Evolutionary conservation across 2,888 invertebrate genomes (phyloP).

Genomic region (Fissipunctia ypsillon): DNA sequence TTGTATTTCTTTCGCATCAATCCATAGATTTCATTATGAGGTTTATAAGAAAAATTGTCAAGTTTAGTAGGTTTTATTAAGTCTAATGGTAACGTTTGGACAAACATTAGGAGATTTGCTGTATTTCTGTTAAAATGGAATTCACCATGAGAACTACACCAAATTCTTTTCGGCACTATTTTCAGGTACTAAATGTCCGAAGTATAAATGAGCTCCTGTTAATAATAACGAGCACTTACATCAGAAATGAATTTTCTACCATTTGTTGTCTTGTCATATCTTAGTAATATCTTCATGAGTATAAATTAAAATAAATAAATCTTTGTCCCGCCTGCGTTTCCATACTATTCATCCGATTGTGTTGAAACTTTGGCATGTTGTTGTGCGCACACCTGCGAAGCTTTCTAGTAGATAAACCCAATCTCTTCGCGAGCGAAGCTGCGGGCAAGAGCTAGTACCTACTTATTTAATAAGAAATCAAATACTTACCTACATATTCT

Average conservation of each 20-base stretch:
- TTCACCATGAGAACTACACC: not conserved
- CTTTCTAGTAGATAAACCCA: not conserved
- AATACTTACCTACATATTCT: not conserved
- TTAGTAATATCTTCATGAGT: not conserved
- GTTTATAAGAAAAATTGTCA: too few relatives aligned
- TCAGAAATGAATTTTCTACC: not conserved
- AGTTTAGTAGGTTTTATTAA: not conserved
- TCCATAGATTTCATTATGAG: not conserved
- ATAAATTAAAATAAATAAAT: not conserved
- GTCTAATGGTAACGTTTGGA: not conserved
- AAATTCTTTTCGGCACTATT: not conserved
- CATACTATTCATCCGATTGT: not conserved
- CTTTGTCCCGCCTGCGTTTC: not conserved
- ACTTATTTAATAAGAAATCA: not conserved
- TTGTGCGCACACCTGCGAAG: not conserved
- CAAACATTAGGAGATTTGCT: not conserved
- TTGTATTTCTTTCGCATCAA: not conserved
- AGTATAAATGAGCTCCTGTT: not conserved
- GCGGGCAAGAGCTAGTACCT: not conserved
- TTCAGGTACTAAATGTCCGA: not conserved
- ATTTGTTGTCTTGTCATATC: not conserved
- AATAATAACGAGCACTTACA: not conserved
- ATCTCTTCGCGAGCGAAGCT: not conserved
- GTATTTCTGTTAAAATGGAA: not conserved
- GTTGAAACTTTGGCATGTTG: not conserved